phyloP scores from a whole-genome alignment of 2,888 invertebrate genomes.

The Andrena bicolor region DNA sequence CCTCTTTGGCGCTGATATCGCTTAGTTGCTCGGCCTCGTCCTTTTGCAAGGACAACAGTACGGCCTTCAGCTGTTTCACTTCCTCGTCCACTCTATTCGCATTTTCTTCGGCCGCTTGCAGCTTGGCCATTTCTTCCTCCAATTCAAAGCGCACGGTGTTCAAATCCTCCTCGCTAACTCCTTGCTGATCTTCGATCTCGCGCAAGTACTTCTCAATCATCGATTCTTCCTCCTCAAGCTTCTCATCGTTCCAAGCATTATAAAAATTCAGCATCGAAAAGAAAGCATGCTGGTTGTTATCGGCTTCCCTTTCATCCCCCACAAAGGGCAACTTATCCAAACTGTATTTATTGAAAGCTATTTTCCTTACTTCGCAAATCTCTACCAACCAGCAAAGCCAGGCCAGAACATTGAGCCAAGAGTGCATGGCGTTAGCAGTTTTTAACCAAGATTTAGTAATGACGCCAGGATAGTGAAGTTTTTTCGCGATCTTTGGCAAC shows the following conservation, averaged over 20 bases:
- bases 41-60: slow-evolving; percentile 55
- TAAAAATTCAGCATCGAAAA: slow-evolving; percentile 75
- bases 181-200: slow-evolving; percentile 71
- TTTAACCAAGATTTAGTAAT: slow-evolving; percentile 88
- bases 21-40: slow-evolving; percentile 65
- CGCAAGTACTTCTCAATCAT: slow-evolving; percentile 74
- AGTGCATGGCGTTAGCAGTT: slow-evolving; percentile 87
- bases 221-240: slow-evolving; percentile 75
- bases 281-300: slow-evolving; percentile 64
- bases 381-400: slow-evolving; percentile 87
- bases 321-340: slow-evolving; percentile 77
- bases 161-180: slow-evolving; percentile 71
- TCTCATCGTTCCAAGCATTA: slow-evolving; percentile 79
- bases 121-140: slow-evolving; percentile 58
- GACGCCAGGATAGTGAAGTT: slow-evolving; percentile 86
- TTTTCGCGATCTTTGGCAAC: slow-evolving; percentile 86
- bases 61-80: slow-evolving; percentile 55
- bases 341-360: slow-evolving; percentile 74
- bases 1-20: slow-evolving; percentile 62
- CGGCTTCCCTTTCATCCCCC: slow-evolving; percentile 61
- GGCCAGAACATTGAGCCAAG: slow-evolving; percentile 87
- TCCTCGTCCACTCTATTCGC: slow-evolving; percentile 59
- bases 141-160: slow-evolving; percentile 54
- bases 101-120: slow-evolving; percentile 59
- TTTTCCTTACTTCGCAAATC: slow-evolving; percentile 83